Base-by-base conservation (phyloP, 2,113 vertebrate genomes). In the Tylochromis polylepis region DNA sequence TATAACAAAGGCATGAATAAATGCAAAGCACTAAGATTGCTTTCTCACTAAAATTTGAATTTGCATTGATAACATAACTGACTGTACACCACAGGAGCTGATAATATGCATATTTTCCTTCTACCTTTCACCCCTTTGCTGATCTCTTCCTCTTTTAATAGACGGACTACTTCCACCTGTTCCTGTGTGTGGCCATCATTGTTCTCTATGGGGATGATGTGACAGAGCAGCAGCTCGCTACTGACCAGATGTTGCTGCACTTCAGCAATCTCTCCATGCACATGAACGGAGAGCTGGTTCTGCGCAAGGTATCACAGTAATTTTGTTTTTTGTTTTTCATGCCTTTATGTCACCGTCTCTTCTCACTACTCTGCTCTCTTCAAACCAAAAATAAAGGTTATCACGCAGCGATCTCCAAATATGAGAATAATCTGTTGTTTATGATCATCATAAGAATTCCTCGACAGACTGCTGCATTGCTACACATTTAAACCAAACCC, bases 131-230 rank as follows among this genome's bases (percentile, higher is more conserved):
- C 16, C 11, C 20, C 43, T 22, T 77, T 15, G 46, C 43, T 77
- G 46, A 77, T 77, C 20, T 60, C 84, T 16, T 72, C 22, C 46
- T 79, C 36, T 82, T 67, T 93, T 27, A 16, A 4, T 92, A 99
- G 99, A 99, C 98, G 0, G 99, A 99, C 93, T 99, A 99, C 93
- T 99, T 99, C 96, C 99, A 99, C 96, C 97, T 99, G 79, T 99
- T 99, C 83, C 96, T 99, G 93, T 99, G 98, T 1, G 97, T 99
- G 93, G 98, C 98, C 94, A 98, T 99, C 60, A 98, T 99, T 85
- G 97, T 97, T 89, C 97, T 99, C 49, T 99, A 99, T 0, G 98
- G 99, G 18, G 98, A 99, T 6, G 98, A 99, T 0, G 98, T 99
- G 88, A 97, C 98, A 0, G 98, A 99, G 55, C 98, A 98, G 79